Evolutionary conservation across 2,113 vertebrate species (phyloP).

Genomic region (Axis porcinus): DNA sequence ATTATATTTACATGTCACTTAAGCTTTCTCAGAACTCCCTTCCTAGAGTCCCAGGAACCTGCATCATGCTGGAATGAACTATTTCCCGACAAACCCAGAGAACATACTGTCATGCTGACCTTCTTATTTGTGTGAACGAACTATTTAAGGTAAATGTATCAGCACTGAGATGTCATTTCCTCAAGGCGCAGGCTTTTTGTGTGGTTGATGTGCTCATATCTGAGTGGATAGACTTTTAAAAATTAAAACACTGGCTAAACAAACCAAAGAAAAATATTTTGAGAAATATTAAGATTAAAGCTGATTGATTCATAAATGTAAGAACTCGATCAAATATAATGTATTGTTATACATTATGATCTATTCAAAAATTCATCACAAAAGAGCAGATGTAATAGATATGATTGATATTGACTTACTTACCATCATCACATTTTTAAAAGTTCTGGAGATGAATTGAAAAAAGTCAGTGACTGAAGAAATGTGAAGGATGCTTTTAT

Average conservation of each 20-base stretch:
- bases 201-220: conserved; percentile 40
- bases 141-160: background rate
- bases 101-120: background rate
- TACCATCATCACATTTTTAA: background rate
- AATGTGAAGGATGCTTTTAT: conserved; percentile 10
- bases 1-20: conserved; percentile 13
- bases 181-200: background rate
- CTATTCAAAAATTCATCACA: conserved; percentile 29
- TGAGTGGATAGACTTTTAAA: conserved; percentile 41
- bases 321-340: background rate
- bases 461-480: background rate
- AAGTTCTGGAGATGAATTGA: conserved; percentile 39
- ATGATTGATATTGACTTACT: conserved; percentile 34
- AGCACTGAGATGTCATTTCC: conserved; percentile 48
- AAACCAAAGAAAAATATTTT: conserved; percentile 51
- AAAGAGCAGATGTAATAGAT: background rate
- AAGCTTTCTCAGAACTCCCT: conserved; percentile 59
- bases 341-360: background rate
- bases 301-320: background rate
- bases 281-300: conserved; percentile 40
- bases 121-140: background rate
- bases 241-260: conserved; percentile 35
- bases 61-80: conserved; percentile 54
- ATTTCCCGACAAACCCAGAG: conserved; percentile 55
- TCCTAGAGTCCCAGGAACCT: background rate